These are phyloP conservation scores for Spea bombifrons DNA, from an alignment of 2,113 vertebrate species.

Conservation along the genomic window DNA sequence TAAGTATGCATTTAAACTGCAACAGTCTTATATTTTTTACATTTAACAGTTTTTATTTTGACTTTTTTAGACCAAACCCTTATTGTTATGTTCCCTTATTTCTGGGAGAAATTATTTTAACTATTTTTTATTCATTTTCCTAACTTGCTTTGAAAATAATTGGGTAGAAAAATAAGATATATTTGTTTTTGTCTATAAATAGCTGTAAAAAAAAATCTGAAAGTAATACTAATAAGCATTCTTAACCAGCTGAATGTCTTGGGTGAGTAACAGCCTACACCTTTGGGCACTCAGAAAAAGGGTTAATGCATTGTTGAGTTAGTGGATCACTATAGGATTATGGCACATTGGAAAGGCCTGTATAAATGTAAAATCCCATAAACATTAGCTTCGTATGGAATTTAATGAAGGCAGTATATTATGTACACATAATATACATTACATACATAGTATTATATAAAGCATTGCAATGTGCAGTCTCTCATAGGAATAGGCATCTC, in stretches of 20 bases:
- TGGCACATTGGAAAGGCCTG: slow-evolving; percentile 47
- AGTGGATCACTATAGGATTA: slow-evolving; percentile 42
- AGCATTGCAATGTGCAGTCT: slow-evolving; percentile 48
- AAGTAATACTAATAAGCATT: slow-evolving; percentile 7
- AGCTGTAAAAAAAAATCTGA: slow-evolving; percentile 13
- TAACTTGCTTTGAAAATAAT: too few species aligned
- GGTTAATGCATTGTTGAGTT: slow-evolving; percentile 16
- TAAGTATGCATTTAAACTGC: too few species aligned
- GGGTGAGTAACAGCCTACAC: too few species aligned
- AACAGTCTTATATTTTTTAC: too few species aligned
- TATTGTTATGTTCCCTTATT: too few species aligned
- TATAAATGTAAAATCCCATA: slow-evolving; percentile 40
- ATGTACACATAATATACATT: slow-evolving; percentile 22
- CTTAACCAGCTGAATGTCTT: too few species aligned
- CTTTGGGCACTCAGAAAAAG: background rate
- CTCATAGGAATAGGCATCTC: slow-evolving; percentile 33
- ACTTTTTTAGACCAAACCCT: too few species aligned
- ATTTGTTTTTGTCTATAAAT: slow-evolving; percentile 26
- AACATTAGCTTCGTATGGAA: slow-evolving; percentile 38
- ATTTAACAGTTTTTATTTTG: too few species aligned
- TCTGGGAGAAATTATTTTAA: too few species aligned
- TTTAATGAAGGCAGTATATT: slow-evolving; percentile 44
- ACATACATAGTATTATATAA: slow-evolving; percentile 25
- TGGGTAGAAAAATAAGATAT: too few species aligned
- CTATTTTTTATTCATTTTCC: too few species aligned